Percentiles rank a stretch among this genome's conserved stretches.
These are phyloP conservation scores for Sarcophaga rosellei DNA, from an alignment of 2,888 invertebrate species.

Conservation along the genomic window DNA sequence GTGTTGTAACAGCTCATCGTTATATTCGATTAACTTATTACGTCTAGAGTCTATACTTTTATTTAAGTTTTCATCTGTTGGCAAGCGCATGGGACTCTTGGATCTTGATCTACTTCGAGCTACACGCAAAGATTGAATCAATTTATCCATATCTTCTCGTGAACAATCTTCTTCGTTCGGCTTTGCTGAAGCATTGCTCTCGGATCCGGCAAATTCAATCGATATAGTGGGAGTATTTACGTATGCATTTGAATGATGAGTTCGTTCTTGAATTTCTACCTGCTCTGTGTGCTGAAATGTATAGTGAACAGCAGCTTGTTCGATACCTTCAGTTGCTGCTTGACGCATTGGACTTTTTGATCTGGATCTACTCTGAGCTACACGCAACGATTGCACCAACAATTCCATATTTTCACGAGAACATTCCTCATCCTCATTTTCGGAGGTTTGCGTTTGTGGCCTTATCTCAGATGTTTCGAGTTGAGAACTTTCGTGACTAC, in stretches of 20 bases:
- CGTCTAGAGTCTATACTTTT: slow-evolving; percentile 72
- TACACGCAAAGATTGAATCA: slow-evolving; percentile 66
- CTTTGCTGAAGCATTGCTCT: not conserved
- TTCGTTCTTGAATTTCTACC: not conserved
- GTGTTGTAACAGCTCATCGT: slow-evolving; percentile 72
- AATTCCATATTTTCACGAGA: slow-evolving; percentile 60
- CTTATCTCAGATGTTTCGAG: not conserved
- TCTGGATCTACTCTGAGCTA: slow-evolving; percentile 46
- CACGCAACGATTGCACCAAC: slow-evolving; percentile 64
- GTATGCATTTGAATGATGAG: not conserved
- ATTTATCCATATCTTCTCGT: slow-evolving; percentile 55
- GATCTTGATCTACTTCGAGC: slow-evolving; percentile 65
- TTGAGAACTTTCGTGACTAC: not conserved
- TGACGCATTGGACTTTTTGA: slow-evolving; percentile 50
- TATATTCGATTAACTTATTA: slow-evolving; percentile 73
- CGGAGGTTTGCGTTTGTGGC: not conserved
- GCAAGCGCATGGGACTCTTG: slow-evolving; percentile 66
- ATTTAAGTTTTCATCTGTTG: slow-evolving; percentile 71
- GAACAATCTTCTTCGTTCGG: slow-evolving; percentile 42
- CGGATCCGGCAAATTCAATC: slow-evolving; percentile 35
- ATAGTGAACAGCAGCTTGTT: not conserved
- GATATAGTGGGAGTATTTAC: slow-evolving; percentile 51
- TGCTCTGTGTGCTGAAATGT: slow-evolving; percentile 5
- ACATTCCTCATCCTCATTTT: slow-evolving; percentile 48
- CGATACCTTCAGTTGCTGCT: not conserved